These are phyloP conservation scores for Flabesymbios commensalis DNA, from an alignment of 2,888 invertebrate species.

Conservation along the genomic window DNA sequence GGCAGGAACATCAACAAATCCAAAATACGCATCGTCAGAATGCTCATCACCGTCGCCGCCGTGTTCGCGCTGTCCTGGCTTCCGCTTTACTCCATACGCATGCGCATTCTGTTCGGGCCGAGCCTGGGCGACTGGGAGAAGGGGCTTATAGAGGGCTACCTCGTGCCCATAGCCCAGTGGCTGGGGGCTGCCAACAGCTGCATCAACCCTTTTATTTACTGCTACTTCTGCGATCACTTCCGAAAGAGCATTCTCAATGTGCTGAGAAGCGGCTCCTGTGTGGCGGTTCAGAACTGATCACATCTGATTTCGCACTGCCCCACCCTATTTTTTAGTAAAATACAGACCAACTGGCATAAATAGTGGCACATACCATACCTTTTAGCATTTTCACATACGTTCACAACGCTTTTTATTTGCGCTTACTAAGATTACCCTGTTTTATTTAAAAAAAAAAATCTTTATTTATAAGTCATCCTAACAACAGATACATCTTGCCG, in stretches of 20 bases:
- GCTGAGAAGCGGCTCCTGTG: no score
- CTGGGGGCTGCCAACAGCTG: conserved; percentile 91
- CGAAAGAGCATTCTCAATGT: conserved; percentile 14
- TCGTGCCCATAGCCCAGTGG: conserved; percentile 89
- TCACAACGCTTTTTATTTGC: no score
- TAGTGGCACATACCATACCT: no score
- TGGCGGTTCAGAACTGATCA: no score
- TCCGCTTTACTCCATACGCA: conserved; percentile 87
- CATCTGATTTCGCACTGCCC: no score
- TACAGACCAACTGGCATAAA: no score
- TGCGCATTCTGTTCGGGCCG: conserved; percentile 69
- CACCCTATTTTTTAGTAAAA: no score
- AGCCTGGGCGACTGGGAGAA: conserved; percentile 9
- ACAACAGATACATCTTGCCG: no score
- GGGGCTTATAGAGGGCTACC: conserved; percentile 45
- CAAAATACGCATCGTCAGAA: conserved; percentile 91
- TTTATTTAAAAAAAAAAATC: no score
- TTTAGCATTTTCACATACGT: no score
- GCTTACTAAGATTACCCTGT: no score
- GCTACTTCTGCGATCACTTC: conserved; percentile 71
- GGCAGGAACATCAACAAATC: conserved; percentile 70
- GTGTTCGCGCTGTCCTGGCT: conserved; percentile 93
- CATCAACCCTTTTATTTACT: conserved; percentile 92
- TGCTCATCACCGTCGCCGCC: conserved; percentile 89
- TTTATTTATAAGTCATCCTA: no score